Base-by-base conservation (phyloP, 1,140 invertebrate genomes). In the Tetramorium simillimum region DNA sequence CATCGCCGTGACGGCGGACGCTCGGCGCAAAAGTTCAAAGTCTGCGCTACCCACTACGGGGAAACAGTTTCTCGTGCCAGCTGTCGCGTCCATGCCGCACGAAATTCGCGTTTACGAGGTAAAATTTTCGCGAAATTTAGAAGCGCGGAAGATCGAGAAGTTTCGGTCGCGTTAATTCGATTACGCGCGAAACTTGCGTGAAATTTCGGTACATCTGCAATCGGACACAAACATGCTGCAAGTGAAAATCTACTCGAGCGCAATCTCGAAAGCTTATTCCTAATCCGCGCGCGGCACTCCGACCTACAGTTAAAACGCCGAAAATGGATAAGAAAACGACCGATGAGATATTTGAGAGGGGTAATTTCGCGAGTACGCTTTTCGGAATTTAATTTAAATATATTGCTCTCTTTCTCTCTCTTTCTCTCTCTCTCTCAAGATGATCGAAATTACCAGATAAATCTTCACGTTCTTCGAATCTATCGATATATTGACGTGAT, bases 401-500 rank as follows among this genome's bases (percentile, higher is more conserved):
- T 43, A 46, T 28, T 33, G n/a, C 28, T 18, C 37, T 28, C 33
- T 76, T 16, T 5, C 43, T 46, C 43, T 28, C 28, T 28, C 28
- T 28, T 2, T 28, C 28, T 28, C 28, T 18, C 37, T 28, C 33
- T 76, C 21, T 5, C 43, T 46, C 43, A 12, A 24, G 16, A 18
- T 12, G 18, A 49, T 9, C n/a, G 63, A 24, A 21, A 43, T 72
- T 24, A 51, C 2, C 18, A 14, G 24, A 60, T 60, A 73, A 82
- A 82, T 53, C 6, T n/a, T 24, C 21, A 24, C n/a, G n/a, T 24
- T 73, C 18, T 18, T 16, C 37, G 24, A 49, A 33, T 49, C 69
- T n/a, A 60, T 49, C 69, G 92, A 93, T 93, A 91, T 90, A 93
- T 91, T 89, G 89, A 78, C 69, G 65, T 88, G 91, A 93, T 92